Conservation (phyloP, 2,113 vertebrate genomes). For the Odobenus rosmarus region DNA sequence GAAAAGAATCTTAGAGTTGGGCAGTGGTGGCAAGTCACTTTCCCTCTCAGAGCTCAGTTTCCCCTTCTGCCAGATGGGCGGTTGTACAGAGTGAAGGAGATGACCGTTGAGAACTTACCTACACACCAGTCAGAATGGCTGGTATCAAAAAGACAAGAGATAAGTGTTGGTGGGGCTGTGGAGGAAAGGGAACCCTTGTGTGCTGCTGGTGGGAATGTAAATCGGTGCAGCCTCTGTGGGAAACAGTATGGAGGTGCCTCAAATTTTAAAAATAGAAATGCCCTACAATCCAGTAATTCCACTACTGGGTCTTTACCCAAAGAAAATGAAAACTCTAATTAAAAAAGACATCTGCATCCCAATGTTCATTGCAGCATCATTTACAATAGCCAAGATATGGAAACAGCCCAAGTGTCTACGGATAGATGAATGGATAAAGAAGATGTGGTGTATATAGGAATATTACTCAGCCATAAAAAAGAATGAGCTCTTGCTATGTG, state of each 20-base stretch:
- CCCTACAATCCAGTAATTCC: neutral
- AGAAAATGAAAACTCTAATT: neutral
- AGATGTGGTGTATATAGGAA: neutral
- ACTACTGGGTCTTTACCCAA: neutral
- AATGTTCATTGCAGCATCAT: neutral
- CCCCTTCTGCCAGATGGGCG: neutral
- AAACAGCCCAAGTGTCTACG: neutral
- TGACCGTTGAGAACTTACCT: neutral
- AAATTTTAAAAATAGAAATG: neutral
- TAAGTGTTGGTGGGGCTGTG: neutral
- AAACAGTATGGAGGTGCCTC: neutral
- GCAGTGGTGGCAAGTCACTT: neutral
- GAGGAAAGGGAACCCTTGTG: neutral
- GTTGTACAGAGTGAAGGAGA: neutral
- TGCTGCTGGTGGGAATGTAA: neutral
- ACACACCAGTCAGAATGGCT: neutral
- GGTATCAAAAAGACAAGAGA: neutral
- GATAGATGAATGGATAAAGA: neutral
- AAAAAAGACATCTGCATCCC: neutral
- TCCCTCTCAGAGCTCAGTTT: neutral
- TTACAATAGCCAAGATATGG: neutral
- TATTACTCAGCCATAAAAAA: neutral
- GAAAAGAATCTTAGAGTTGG: neutral
- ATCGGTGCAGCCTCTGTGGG: neutral
- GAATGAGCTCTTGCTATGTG: neutral